Evolutionary conservation across 2,113 vertebrate genomes (phyloP).

Genomic region (Oreochromis spilurus): DNA sequence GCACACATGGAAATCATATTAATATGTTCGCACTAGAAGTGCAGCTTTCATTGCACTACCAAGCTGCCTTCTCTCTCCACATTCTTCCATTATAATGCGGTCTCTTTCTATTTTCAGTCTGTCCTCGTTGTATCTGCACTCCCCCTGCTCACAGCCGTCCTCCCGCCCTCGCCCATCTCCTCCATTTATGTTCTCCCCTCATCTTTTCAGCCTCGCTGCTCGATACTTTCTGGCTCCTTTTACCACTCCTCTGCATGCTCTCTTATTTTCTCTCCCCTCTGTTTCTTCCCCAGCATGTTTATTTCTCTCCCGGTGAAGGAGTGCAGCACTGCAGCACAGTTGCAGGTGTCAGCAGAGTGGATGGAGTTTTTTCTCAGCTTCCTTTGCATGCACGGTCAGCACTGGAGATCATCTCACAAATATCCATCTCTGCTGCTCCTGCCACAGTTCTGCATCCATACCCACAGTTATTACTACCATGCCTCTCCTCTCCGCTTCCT

Average conservation of each 20-base stretch:
- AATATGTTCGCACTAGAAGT: not conserved
- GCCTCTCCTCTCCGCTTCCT: not conserved
- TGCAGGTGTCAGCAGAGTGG: constrained; percentile 43
- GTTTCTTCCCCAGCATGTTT: constrained; percentile 13
- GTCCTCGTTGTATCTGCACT: constrained; percentile 20
- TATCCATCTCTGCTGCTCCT: not conserved
- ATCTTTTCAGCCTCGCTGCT: constrained; percentile 53
- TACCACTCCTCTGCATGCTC: constrained; percentile 6
- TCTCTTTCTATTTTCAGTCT: constrained; percentile 48
- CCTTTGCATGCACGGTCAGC: not conserved
- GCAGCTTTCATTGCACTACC: not conserved
- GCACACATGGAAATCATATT: not conserved
- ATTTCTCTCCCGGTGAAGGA: not conserved
- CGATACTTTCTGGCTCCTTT: constrained; percentile 6
- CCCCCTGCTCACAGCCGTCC: constrained; percentile 7
- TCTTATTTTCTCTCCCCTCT: not conserved
- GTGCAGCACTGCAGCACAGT: constrained; percentile 20
- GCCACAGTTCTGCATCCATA: not conserved
- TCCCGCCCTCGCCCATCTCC: constrained; percentile 31
- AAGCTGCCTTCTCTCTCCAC: not conserved
- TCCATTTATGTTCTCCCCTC: constrained; percentile 28
- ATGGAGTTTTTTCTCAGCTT: not conserved
- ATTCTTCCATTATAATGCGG: not conserved
- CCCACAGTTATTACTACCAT: not conserved
- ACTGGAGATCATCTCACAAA: not conserved